Conservation (phyloP, 2,888 invertebrate species). For the Strigamia maritima region DNA sequence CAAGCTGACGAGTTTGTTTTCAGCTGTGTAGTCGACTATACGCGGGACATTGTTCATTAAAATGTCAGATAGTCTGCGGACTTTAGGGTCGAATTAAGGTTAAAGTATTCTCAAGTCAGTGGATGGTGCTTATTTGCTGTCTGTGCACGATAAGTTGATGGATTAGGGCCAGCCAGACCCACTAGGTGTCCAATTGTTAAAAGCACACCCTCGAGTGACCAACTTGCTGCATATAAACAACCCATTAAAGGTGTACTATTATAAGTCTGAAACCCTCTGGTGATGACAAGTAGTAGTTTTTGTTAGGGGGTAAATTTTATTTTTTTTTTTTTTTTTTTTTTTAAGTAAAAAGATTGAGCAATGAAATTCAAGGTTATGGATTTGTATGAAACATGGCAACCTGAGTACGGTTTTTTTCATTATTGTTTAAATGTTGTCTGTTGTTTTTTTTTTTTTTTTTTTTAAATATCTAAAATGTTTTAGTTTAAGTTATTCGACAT, state of each 20-base stretch:
- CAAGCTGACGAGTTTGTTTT: too few relatives aligned
- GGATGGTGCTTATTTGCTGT: neutral
- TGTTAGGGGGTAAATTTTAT: neutral
- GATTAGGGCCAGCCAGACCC: neutral
- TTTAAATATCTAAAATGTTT: too few relatives aligned
- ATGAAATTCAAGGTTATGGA: neutral
- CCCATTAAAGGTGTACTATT: neutral
- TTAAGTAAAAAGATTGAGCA: neutral
- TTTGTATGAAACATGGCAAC: too few relatives aligned
- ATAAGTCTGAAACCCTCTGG: neutral
- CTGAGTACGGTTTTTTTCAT: neutral
- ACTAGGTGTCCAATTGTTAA: conserved; percentile 4
- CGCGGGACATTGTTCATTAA: too few relatives aligned
- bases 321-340: neutral
- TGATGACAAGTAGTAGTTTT: neutral
- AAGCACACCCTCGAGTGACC: conserved; percentile 4
- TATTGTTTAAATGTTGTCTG: neutral
- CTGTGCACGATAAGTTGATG: neutral
- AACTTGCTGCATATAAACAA: conserved; percentile 4
- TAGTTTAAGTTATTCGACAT: too few relatives aligned
- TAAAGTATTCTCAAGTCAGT: neutral
- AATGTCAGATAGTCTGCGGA: too few relatives aligned
- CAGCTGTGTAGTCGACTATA: too few relatives aligned
- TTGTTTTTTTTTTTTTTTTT: too few relatives aligned
- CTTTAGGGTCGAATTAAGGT: neutral